Evolutionary conservation across 2,113 vertebrate species (phyloP).

Genomic region (Brachirus orientalis): DNA sequence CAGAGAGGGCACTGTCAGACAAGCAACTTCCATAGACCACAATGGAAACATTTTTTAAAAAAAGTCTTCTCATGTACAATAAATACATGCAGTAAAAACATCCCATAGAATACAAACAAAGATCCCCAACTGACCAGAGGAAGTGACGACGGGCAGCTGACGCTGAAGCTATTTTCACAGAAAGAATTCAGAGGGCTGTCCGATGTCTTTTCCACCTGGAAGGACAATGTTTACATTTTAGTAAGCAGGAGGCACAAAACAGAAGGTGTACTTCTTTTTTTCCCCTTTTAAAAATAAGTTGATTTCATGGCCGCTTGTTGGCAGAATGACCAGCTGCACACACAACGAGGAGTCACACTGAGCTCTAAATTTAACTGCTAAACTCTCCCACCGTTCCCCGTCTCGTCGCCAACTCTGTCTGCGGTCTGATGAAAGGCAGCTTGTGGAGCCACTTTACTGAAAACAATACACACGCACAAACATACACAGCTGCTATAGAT

Average conservation of each 20-base stretch:
- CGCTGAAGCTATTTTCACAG: slow-evolving; percentile 86
- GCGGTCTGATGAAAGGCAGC: neutral
- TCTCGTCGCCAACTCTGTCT: too few relatives aligned
- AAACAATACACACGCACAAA: too few relatives aligned
- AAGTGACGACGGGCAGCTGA: slow-evolving; percentile 81
- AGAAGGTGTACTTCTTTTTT: neutral
- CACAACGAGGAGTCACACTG: neutral
- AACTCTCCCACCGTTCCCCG: too few relatives aligned
- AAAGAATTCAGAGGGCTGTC: slow-evolving; percentile 85
- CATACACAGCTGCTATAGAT: neutral
- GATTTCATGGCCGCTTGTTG: too few relatives aligned
- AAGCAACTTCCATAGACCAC: slow-evolving; percentile 11
- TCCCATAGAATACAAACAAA: slow-evolving; percentile 9
- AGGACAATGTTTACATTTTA: slow-evolving; percentile 21
- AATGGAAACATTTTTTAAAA: slow-evolving; percentile 7
- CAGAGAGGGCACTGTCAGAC: slow-evolving; percentile 21
- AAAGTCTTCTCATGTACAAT: slow-evolving; percentile 18
- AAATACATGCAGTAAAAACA: slow-evolving; percentile 34
- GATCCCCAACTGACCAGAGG: slow-evolving; percentile 80
- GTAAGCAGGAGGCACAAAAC: neutral
- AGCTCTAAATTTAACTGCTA: too few relatives aligned
- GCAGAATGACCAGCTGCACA: too few relatives aligned
- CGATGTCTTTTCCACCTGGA: slow-evolving; percentile 83
- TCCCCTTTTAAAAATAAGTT: neutral
- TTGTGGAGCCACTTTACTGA: neutral